Evolutionary conservation across 2,113 vertebrate species (phyloP).

Genomic region (Tauraco erythrolophus): DNA sequence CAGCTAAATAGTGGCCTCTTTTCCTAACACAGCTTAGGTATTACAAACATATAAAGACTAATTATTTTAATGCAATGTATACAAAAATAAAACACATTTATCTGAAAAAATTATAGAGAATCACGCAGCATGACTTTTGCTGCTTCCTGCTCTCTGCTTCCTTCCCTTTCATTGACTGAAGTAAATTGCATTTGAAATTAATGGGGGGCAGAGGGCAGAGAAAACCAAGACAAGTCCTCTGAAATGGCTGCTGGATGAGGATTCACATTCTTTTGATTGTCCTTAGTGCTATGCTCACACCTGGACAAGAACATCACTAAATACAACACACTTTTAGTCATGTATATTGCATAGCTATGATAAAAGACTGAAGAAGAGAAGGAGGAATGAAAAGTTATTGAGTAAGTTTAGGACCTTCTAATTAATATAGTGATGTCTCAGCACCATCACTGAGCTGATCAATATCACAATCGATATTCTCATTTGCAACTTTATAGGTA

Average conservation of each 20-base stretch:
- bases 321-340: background rate
- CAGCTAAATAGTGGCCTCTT: background rate
- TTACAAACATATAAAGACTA: background rate
- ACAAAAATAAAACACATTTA: background rate
- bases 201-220: fast-evolving
- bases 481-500: background rate
- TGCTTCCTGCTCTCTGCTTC: background rate
- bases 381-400: background rate
- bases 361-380: background rate
- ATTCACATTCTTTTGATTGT: background rate
- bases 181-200: background rate
- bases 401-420: background rate
- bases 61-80: background rate
- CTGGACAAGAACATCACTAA: background rate
- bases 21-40: background rate
- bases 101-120: background rate
- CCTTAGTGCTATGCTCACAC: background rate
- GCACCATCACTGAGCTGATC: background rate
- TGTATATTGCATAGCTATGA: background rate
- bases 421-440: background rate
- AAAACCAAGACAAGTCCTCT: background rate
- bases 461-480: slow-evolving; percentile 19
- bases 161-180: background rate
- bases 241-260: background rate
- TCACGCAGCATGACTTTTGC: fast-evolving